Base-by-base conservation (phyloP, 2,113 vertebrate genomes). In the Spea bombifrons region DNA sequence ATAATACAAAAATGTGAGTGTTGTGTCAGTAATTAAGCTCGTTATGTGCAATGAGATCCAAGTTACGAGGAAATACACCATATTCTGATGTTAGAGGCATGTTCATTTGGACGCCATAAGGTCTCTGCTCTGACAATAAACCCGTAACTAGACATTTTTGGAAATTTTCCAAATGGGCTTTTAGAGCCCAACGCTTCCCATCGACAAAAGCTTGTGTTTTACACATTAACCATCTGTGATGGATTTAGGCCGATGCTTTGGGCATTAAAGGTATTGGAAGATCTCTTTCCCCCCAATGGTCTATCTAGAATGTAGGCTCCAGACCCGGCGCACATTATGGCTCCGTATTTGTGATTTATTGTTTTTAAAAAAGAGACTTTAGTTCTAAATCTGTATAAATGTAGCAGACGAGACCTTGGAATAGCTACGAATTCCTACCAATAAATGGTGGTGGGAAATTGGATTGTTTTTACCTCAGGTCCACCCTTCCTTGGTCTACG, bases 161-260 rank as follows among this genome's bases (percentile, higher is more conserved):
- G 59, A 69, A 68, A 52, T 15, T 76, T 53, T 76, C 75, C 75
- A 76, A 76, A 75, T 66, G 55, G 65, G 64, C 65, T 44, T 46
- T 68, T 43, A 30, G 49, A 59, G 75, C 7, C 30, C 55, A 64
- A n/a, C 9, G 66, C 64, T 45, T 50, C 64, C 44, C 74, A 16
- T 12, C 47, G 69, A 76, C 66, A 68, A 69, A 66, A 59, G 75
- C 65, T 69, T 47, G 15, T 68, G 3, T 44, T 76, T 55, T 68
- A 52, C 66, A 69, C 59, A 45, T 76, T 69, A 48, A 76, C 66
- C 75, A 69, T 76, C 66, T 76, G 75, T 68, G 75, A 76, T 59
- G 47, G 48, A 57, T 53, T 47, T 5, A 53, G 17, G 46, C 17
- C 45, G 4, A 30, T 30, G 30, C 30, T 30, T 30, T 30, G 30